Base-by-base conservation (phyloP, 2,797 vertebrate genomes). In the Trematomus bernacchii region DNA sequence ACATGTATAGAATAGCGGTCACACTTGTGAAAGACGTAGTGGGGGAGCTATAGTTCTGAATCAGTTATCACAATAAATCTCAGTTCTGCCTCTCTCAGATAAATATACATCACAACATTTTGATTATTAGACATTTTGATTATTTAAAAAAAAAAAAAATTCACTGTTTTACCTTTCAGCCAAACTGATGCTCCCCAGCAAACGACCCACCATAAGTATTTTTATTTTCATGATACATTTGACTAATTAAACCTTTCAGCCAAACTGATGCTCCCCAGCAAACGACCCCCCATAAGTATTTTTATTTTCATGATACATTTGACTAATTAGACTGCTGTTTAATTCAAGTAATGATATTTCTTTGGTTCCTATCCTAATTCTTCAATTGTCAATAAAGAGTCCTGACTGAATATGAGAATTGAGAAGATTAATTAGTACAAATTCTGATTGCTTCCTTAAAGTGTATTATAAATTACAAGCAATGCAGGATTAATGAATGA, bases 51-150 rank as follows among this genome's bases (percentile, higher is more conserved):
- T 23, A 23, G 60, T 27, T 77, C 16, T 77, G 66, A 71, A 48
- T 74, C 59, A 47, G 10, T n/a, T 57, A 46, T 71, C 19, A 13
- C 16, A 21, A 19, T 63, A 18, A 70, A 51, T 30, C 54, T 61
- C 44, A 42, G n/a, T 71, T 71, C 57, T 6, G 15, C 4, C 12
- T 70, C 23, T 68, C 19, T 16, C 15, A 16, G 3, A 53, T 6
- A 58, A 66, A 21, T 2, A 2, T 18, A 23, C 13, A 70, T 37
- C 3, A 40, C 21, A 69, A 42, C 16, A 43, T 61, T 23, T 42
- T 57, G 0, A 60, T 18, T 62, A 65, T 73, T 52, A 14, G 13
- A 59, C 13, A 16, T n/a, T n/a, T n/a, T n/a, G n/a, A n/a, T n/a
- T n/a, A n/a, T n/a, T n/a, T n/a, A n/a, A n/a, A n/a, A n/a, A n/a